Conservation (phyloP, 2,113 vertebrate genomes). For the Pelecanoides urinatrix region DNA sequence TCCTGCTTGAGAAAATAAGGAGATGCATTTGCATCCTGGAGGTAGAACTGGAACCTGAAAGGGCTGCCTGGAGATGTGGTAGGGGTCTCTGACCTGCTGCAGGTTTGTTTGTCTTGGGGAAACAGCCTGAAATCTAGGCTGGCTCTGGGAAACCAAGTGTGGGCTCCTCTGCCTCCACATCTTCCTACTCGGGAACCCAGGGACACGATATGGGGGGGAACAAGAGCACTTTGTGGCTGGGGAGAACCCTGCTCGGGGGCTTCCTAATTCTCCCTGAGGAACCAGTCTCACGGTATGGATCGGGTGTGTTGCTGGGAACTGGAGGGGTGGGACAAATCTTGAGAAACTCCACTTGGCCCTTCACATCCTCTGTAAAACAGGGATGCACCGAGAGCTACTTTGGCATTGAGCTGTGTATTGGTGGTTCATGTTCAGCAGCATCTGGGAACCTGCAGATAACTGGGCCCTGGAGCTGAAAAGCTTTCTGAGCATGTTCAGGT, state of each 20-base stretch:
- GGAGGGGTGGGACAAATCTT: not conserved
- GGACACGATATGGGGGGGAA: rapidly evolving
- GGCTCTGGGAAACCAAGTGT: not conserved
- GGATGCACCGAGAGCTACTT: not conserved
- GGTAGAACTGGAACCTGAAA: not conserved
- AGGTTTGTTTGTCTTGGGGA: not conserved
- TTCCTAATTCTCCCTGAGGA: not conserved
- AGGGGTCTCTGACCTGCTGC: not conserved
- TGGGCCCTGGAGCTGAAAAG: not conserved
- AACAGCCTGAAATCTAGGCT: not conserved
- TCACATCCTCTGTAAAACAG: not conserved
- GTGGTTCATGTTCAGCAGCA: not conserved
- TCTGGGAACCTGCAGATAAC: not conserved
- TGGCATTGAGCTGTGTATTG: not conserved
- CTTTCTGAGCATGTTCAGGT: not conserved
- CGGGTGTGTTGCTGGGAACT: not conserved
- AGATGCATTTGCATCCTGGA: not conserved
- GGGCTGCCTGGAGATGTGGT: not conserved
- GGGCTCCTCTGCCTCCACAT: not conserved
- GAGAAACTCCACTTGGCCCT: not conserved
- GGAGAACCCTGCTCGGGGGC: not conserved
- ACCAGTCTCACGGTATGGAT: rapidly evolving
- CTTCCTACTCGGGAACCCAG: not conserved
- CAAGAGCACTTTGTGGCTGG: not conserved
- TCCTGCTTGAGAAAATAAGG: not conserved